Conservation (phyloP, 2,797 vertebrate species). For the Melopsittacus undulatus region DNA sequence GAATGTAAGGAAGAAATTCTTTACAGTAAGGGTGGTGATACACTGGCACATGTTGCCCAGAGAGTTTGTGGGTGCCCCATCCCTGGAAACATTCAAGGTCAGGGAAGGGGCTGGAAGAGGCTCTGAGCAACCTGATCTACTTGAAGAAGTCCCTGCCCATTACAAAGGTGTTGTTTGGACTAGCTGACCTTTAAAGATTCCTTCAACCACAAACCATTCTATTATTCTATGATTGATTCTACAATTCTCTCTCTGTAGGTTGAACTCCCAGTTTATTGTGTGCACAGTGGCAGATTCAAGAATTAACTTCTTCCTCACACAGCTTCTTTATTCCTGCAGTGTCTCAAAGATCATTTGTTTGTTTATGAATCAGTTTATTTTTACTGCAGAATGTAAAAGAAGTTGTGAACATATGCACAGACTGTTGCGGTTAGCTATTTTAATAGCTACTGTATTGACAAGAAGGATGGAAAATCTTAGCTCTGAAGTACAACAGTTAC, state of each 20-base stretch:
- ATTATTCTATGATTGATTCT: background rate
- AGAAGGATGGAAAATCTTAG: background rate
- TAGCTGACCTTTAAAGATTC: background rate
- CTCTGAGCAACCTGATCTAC: background rate
- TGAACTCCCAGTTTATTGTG: background rate
- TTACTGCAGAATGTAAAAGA: background rate
- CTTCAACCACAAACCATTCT: background rate
- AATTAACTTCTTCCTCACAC: background rate
- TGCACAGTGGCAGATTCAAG: background rate
- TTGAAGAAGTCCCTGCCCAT: background rate
- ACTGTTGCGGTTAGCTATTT: background rate
- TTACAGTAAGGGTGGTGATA: background rate
- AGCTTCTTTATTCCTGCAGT: background rate
- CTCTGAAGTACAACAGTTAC: background rate
- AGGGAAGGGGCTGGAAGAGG: background rate
- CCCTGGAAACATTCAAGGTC: background rate
- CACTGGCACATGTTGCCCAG: background rate
- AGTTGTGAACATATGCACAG: background rate
- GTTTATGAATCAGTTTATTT: background rate
- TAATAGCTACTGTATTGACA: background rate
- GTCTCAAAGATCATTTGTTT: background rate
- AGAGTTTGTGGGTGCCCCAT: background rate
- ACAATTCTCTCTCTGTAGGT: background rate
- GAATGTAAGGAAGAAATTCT: background rate
- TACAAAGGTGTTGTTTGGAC: background rate